Percentiles rank a stretch among this genome's conserved stretches.
phyloP scores from a whole-genome alignment of 1,140 invertebrate species.

The Trichonephila clavata region DNA sequence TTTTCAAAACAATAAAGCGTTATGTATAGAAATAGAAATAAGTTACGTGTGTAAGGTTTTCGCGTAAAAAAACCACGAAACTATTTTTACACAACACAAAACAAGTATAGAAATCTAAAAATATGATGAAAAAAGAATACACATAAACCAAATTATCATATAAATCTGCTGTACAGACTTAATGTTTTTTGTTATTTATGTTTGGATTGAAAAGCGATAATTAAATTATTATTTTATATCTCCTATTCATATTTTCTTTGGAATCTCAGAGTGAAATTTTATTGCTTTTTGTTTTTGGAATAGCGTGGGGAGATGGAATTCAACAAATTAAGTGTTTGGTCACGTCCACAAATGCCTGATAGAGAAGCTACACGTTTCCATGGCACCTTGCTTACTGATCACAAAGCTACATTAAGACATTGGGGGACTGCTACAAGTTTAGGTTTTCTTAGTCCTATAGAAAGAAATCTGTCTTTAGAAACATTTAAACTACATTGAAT shows the following conservation, averaged over 20 bases:
- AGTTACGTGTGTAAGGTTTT: too few species aligned
- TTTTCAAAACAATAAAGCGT: too few species aligned
- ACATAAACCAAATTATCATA: too few species aligned
- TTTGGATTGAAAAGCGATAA: background rate
- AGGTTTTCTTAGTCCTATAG: background rate
- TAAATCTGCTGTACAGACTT: too few species aligned
- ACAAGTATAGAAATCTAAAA: too few species aligned
- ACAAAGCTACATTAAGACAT: background rate
- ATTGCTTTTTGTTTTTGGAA: constrained; percentile 20
- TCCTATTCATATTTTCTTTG: background rate
- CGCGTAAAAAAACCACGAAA: too few species aligned
- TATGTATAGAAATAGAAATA: too few species aligned
- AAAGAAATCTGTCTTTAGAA: background rate
- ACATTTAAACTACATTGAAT: too few species aligned
- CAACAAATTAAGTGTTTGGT: constrained; percentile 51
- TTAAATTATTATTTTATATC: background rate
- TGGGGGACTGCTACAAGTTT: constrained; percentile 1
- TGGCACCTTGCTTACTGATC: constrained; percentile 23
- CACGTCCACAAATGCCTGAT: constrained; percentile 44
- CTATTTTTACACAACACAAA: too few species aligned
- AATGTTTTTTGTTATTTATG: too few species aligned
- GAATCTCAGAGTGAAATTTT: constrained; percentile 11
- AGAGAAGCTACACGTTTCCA: constrained; percentile 21
- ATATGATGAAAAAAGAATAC: too few species aligned
- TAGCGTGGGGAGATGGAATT: background rate